Base-by-base conservation (phyloP, 1,140 invertebrate species). In the Pogonognathellus flavescens region DNA sequence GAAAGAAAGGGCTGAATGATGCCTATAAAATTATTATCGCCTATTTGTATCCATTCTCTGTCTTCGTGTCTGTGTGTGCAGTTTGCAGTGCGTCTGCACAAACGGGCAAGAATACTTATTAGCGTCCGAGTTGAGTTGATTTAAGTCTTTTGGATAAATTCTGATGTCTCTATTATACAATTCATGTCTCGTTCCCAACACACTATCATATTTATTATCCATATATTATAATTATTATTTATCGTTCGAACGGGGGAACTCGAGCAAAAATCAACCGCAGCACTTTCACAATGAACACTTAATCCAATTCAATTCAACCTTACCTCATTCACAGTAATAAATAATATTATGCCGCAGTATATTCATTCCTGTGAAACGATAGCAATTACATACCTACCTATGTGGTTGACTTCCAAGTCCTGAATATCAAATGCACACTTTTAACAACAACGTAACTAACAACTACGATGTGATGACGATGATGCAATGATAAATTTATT, bases 151-250 rank as follows among this genome's bases (percentile, higher is more conserved):
- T 50, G 70, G 70, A 76, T 76, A 76, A 76, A 76, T 50, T 76
- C 25, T 76, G 70, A 76, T 76, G 70, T 76, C 70, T 76, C 31
- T 76, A 76, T 76, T 41, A 76, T 50, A 76, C 70, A 76, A 76
- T 76, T 76, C 70, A 76, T 76, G 70, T 76, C 70, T 76, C 70
- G 70, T 76, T 76, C 70, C 70, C 70, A 76, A 76, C 70, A 76
- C 70, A 10, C 70, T 72, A 72, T 72, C 66, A 72, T 72, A 76
- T 41, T 41, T 41, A 41, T 41, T 41, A 41, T 76, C 70, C 70
- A 50, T 76, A 76, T 76, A 76, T 50, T 76, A 76, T 76, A 76
- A 76, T 76, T 76, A 76, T 76, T 76, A 76, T 76, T 41, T 25
- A 41, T 76, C 70, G 70, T 76, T 76, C 25, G 11, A 76, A 76